Evolutionary conservation across 2,888 invertebrate genomes (phyloP), one percentile per base, ranked within the genome.

Genomic region (Polylopha cassiicola): DNA sequence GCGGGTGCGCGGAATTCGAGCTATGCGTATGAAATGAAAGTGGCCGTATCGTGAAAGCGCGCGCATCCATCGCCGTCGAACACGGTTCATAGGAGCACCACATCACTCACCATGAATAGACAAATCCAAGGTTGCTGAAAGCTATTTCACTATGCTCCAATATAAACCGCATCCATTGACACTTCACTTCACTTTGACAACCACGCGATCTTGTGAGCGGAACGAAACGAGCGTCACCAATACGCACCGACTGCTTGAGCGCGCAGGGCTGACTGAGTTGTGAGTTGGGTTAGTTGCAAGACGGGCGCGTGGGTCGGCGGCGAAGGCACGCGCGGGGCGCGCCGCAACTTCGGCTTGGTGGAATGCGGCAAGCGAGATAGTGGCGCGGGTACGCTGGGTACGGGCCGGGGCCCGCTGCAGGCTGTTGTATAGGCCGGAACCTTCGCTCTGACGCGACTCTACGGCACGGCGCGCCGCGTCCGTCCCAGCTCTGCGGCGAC

Each of bases 251-350:
- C 60, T 57, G 61, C 53, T 50, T 62, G 73, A 69, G 68, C 74
- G 81, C 78, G 65, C 72, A 65, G 62, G 65, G 65, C 58, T 76
- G 73, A 81, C 79, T 80, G 78, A 73, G 63, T 37, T 37, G 29
- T 56, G 69, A 58, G 57, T 45, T 56, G 46, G 55, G 64, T 50
- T 47, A 32, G 67, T 42, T 43, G 42, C 75, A 77, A 74, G 87
- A 89, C 88, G 89, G 89, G 90, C 91, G 91, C 91, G 89, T 91
- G 91, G 89, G 91, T 89, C 90, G 88, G 79, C 86, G 77, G 84
- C 88, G 87, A 85, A 87, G 87, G 88, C 90, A 88, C 82, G 84
- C 85, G 67, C 67, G 70, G 69, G 70, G 71, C 65, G 69, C 73
- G 79, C 82, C 84, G 78, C 79, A 75, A 72, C 75, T 73, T 74